A percentile compares a stretch with the other conserved stretches of the same genome.
Evolutionary conservation across 2,113 vertebrate species (phyloP).

Genomic region (Megaptera novaeangliae): DNA sequence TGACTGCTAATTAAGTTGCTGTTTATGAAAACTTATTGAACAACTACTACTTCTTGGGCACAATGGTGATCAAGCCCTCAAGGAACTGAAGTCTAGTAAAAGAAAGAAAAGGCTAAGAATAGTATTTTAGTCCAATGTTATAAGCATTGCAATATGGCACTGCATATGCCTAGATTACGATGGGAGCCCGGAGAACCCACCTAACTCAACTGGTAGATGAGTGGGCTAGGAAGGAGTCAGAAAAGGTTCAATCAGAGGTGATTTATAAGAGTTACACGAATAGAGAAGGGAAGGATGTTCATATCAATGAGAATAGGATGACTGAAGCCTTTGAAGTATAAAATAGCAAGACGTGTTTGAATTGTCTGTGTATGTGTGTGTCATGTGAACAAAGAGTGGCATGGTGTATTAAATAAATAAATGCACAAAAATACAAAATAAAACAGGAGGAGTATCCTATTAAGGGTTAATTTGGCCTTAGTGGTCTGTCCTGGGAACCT

Average conservation of each 20-base stretch:
- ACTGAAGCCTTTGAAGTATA: neutral
- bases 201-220: neutral
- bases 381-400: neutral
- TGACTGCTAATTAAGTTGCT: neutral
- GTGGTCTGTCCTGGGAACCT: neutral
- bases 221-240: neutral
- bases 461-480: neutral
- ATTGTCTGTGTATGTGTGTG: neutral
- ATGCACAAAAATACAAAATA: neutral
- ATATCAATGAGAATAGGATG: neutral
- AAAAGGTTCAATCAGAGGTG: neutral
- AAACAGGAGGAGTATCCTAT: neutral
- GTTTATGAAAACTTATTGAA: neutral
- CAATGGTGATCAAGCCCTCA: neutral
- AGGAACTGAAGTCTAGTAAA: neutral
- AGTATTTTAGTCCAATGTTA: neutral
- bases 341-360: neutral
- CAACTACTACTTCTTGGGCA: neutral
- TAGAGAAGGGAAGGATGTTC: neutral
- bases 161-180: neutral
- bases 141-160: neutral
- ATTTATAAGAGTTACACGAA: neutral
- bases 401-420: neutral
- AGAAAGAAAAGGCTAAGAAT: neutral
- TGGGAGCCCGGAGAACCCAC: neutral